Evolutionary conservation across 2,888 invertebrate species (phyloP), one percentile per base, ranked within the genome.

Genomic region (Corbicula japonica): DNA sequence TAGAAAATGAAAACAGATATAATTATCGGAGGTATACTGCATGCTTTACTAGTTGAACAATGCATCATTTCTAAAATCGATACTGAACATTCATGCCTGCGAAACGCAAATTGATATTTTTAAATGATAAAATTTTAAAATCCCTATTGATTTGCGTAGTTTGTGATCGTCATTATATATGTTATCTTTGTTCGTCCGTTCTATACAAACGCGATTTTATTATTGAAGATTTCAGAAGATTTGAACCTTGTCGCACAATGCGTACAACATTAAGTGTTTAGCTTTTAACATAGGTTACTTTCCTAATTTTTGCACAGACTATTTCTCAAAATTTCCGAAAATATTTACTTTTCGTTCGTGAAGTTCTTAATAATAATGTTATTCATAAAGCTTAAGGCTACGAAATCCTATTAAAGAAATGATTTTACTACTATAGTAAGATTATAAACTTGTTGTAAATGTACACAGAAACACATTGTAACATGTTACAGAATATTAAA

Each of bases 41-140:
- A 15, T 6, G n/a, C 23, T 6, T 50, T 8, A 50, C 50, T 15
- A 48, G 4, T 23, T 23, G 6, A 8, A 26, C 50, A 50, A 23
- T 50, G 26, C 18, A 46, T 46, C 6, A 46, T 23, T 30, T 28
- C 12, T 28, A 54, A 54, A 54, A 54, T 54, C 54, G 54, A 54
- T 54, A 23, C n/a, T n/a, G 1, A 54, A 32, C 15, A 30, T 18
- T 54, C 32, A 28, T n/a, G n/a, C n/a, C n/a, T n/a, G n/a, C n/a
- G n/a, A 54, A 54, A 54, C 28, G 54, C 54, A 10, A 32, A 32
- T 15, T 30, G 12, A 54, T 32, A 54, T 32, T 23, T 54, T 23
- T 3, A n/a, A 54, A 28, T 54, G 54, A 54, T 54, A 54, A 54
- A 54, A 58, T 26, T 58, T 58, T 58, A 1, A 58, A 58, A 58